Evolutionary conservation across 2,888 invertebrate species (phyloP).

Genomic region (Acleris literana): DNA sequence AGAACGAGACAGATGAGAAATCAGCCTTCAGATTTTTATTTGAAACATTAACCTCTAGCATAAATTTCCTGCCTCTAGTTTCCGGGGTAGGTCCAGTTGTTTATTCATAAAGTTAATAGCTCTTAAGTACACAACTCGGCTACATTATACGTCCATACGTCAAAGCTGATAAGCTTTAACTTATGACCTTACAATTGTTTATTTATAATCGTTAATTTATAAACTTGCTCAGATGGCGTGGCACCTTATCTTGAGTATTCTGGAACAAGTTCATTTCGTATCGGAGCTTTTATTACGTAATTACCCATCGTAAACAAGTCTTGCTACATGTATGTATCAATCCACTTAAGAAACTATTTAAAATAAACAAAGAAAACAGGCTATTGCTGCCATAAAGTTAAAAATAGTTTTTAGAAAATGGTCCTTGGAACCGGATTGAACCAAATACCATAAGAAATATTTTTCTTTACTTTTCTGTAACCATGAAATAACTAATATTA

Average conservation of each 20-base stretch:
- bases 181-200: slow-evolving; percentile 37
- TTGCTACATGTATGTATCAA: not conserved
- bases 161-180: slow-evolving; percentile 36
- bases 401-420: too few relatives aligned
- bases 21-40: slow-evolving; percentile 47
- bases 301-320: slow-evolving; percentile 15
- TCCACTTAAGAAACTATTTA: not conserved
- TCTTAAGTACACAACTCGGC: slow-evolving; percentile 21
- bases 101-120: slow-evolving; percentile 27
- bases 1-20: not conserved
- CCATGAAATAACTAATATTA: too few relatives aligned
- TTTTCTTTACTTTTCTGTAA: too few relatives aligned
- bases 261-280: slow-evolving; percentile 35
- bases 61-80: slow-evolving; percentile 67
- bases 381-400: too few relatives aligned
- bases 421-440: too few relatives aligned
- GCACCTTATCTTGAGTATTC: slow-evolving; percentile 31
- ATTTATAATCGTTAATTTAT: slow-evolving; percentile 35
- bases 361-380: too few relatives aligned
- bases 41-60: slow-evolving; percentile 73
- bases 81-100: slow-evolving; percentile 53
- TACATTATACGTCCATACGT: slow-evolving; percentile 19
- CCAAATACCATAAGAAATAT: too few relatives aligned
- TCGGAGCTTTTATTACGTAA: slow-evolving; percentile 30
- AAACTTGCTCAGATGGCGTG: slow-evolving; percentile 29